Conservation (phyloP, 2,113 vertebrate species). For the Bos javanicus region DNA sequence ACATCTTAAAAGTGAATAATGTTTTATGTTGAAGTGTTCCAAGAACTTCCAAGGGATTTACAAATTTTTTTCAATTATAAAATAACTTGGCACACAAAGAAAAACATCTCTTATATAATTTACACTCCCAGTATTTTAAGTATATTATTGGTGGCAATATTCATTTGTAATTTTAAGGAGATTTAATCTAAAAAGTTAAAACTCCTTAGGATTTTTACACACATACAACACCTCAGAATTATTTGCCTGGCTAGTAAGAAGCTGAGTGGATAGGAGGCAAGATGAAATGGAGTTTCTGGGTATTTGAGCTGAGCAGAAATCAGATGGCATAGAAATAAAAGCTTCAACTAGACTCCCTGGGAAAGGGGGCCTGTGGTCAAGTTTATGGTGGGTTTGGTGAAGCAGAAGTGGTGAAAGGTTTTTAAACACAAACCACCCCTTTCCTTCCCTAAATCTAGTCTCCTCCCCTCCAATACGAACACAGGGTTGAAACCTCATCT, state of each 20-base stretch:
- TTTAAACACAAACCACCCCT: not conserved
- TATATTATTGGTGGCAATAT: not conserved
- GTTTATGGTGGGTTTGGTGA: fast-evolving
- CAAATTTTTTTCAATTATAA: not conserved
- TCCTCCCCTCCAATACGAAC: not conserved
- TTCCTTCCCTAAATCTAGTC: not conserved
- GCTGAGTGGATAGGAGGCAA: not conserved
- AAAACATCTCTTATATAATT: not conserved
- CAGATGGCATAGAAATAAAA: not conserved
- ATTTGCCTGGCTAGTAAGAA: not conserved
- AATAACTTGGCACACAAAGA: not conserved
- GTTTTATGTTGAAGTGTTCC: not conserved
- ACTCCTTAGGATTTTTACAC: not conserved
- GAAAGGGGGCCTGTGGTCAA: not conserved
- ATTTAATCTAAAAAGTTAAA: not conserved
- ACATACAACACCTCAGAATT: not conserved
- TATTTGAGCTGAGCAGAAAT: not conserved
- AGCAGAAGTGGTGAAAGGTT: not conserved
- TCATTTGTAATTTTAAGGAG: not conserved
- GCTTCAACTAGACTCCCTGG: not conserved
- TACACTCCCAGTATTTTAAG: not conserved
- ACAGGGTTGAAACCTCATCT: not conserved
- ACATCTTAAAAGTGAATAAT: not conserved
- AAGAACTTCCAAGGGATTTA: not conserved
- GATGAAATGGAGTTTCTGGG: not conserved